phyloP scores from a whole-genome alignment of 2,888 invertebrate genomes.

The Tachina grossa region DNA sequence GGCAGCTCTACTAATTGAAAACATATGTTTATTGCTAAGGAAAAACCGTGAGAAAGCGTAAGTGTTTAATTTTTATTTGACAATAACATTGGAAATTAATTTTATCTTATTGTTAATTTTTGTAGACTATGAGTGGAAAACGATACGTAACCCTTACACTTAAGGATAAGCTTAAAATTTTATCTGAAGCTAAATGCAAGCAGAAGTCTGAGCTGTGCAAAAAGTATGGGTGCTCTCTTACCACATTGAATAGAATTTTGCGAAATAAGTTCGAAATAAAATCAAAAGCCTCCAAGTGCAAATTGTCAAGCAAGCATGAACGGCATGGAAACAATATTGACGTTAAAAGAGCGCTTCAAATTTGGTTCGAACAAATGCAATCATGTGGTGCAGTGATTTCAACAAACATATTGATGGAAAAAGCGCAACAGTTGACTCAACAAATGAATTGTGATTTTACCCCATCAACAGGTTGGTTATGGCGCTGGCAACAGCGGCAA shows the following conservation, averaged over 20 bases:
- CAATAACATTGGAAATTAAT: slow-evolving; percentile 46
- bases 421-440: slow-evolving; percentile 55
- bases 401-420: slow-evolving; percentile 58
- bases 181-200: slow-evolving; percentile 58
- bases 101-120: slow-evolving; percentile 58
- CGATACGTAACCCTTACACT: slow-evolving; percentile 59
- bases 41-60: slow-evolving; percentile 42
- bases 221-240: slow-evolving; percentile 54
- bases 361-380: slow-evolving; percentile 61
- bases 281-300: slow-evolving; percentile 58
- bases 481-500: slow-evolving; percentile 59
- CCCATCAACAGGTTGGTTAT: slow-evolving; percentile 60
- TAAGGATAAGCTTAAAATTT: slow-evolving; percentile 61
- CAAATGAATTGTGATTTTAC: slow-evolving; percentile 60
- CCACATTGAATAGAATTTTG: slow-evolving; percentile 59
- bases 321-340: slow-evolving; percentile 57
- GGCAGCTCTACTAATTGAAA: slow-evolving; percentile 60
- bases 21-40: slow-evolving; percentile 59
- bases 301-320: slow-evolving; percentile 60
- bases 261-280: slow-evolving; percentile 48
- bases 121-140: slow-evolving; percentile 53
- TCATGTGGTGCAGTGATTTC: slow-evolving; percentile 60
- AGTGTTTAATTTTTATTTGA: slow-evolving; percentile 62
- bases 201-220: slow-evolving; percentile 57
- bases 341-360: slow-evolving; percentile 40